Evolutionary conservation across 2,113 vertebrate species (phyloP).

Genomic region (Percina caprodes): DNA sequence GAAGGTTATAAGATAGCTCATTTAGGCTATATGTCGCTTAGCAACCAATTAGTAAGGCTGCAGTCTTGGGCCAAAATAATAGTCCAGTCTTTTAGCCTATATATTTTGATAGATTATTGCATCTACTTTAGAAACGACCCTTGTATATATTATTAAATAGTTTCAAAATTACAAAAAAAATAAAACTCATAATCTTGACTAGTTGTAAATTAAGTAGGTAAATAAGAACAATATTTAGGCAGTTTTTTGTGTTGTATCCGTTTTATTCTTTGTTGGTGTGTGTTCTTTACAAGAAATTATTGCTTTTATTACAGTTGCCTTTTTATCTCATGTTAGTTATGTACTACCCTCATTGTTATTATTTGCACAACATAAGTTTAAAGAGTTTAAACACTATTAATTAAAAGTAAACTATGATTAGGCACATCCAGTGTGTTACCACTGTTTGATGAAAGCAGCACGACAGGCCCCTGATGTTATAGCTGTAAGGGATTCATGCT

Average conservation of each 20-base stretch:
- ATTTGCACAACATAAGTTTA: not conserved
- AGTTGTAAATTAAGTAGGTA: not conserved
- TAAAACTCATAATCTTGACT: not conserved
- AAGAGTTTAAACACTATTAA: conserved; percentile 11
- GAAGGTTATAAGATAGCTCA: not conserved
- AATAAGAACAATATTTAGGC: not conserved
- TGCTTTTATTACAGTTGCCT: not conserved
- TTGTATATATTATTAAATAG: not conserved
- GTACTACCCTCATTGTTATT: not conserved
- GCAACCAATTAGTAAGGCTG: not conserved
- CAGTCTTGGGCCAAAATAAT: not conserved
- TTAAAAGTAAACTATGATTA: conserved; percentile 20
- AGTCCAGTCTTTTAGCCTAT: not conserved
- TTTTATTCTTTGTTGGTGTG: not conserved
- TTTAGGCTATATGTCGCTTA: not conserved
- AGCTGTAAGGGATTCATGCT: conserved; percentile 46
- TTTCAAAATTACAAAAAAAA: not conserved
- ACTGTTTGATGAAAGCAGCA: conserved; percentile 23
- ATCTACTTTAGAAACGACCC: not conserved
- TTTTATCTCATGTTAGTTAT: not conserved
- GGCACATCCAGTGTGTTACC: conserved; percentile 15
- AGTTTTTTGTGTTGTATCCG: not conserved
- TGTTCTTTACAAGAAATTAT: not conserved
- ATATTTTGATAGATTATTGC: not conserved
- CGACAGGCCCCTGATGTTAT: conserved; percentile 20